Conservation (phyloP, 64 coral and sea anemone genomes). For the Pocillopora damicornis region DNA sequence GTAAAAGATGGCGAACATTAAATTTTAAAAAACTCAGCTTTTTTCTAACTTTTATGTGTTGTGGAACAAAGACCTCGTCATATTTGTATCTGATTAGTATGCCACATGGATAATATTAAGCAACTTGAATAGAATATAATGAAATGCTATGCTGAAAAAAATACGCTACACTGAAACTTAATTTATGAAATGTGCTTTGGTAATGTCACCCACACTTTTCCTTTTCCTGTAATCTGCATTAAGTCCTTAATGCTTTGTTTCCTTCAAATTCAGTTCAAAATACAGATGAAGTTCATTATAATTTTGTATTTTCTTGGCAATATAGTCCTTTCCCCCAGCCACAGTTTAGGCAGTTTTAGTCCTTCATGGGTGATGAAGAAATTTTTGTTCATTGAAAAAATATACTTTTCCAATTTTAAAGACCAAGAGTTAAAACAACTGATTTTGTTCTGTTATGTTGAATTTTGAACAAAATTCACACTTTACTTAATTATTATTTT, state of each 20-base stretch:
- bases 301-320: neutral
- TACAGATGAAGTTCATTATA: neutral
- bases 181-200: neutral
- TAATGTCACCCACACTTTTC: neutral
- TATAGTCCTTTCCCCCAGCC: neutral
- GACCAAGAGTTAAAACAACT: too few relatives aligned
- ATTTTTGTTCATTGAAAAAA: too few relatives aligned
- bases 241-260: neutral
- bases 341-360: too few relatives aligned
- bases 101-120: slow-evolving; percentile 26
- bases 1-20: neutral
- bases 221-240: neutral
- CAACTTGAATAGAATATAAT: slow-evolving; percentile 23
- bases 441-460: too few relatives aligned
- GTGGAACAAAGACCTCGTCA: slow-evolving; percentile 3
- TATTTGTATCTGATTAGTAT: slow-evolving; percentile 31
- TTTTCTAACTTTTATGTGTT: slow-evolving; percentile 13
- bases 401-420: too few relatives aligned
- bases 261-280: neutral
- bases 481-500: too few relatives aligned
- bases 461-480: too few relatives aligned
- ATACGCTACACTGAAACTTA: slow-evolving; percentile 7
- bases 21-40: neutral
- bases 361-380: too few relatives aligned
- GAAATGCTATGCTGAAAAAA: neutral